Conservation (phyloP, 2,113 vertebrate genomes). For the Haliaeetus leucogaster region DNA sequence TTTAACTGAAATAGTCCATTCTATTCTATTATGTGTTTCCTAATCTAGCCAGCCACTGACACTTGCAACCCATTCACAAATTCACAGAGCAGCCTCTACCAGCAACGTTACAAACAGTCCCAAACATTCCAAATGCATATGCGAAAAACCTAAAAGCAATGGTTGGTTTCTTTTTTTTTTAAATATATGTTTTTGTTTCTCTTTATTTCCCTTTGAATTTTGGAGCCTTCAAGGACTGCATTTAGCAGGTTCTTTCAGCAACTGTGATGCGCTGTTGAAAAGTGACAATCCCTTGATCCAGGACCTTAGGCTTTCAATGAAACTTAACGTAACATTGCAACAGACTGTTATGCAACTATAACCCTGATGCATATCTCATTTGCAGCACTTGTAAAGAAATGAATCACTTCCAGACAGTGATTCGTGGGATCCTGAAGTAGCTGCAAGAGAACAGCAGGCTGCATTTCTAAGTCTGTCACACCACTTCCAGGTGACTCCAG, state of each 20-base stretch:
- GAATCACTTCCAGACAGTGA: not conserved
- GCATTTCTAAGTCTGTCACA: rapidly evolving
- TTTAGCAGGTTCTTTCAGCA: not conserved
- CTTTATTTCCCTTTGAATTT: not conserved
- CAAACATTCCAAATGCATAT: not conserved
- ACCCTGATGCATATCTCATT: not conserved
- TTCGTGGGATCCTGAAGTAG: not conserved
- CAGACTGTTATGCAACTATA: not conserved
- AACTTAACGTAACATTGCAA: not conserved
- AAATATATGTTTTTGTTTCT: not conserved
- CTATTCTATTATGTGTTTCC: not conserved
- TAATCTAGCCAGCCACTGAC: not conserved
- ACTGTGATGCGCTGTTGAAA: not conserved
- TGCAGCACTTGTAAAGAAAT: not conserved
- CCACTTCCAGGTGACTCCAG: not conserved
- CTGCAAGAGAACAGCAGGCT: not conserved
- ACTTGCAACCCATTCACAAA: not conserved
- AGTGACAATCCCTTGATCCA: not conserved
- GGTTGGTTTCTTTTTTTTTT: not conserved
- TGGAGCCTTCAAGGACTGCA: not conserved
- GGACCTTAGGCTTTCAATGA: not conserved
- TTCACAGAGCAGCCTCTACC: not conserved
- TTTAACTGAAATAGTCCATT: not conserved
- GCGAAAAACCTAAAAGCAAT: not conserved
- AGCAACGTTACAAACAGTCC: not conserved